Conservation (phyloP, 2,797 vertebrate genomes). For the Gymnodraco acuticeps region DNA sequence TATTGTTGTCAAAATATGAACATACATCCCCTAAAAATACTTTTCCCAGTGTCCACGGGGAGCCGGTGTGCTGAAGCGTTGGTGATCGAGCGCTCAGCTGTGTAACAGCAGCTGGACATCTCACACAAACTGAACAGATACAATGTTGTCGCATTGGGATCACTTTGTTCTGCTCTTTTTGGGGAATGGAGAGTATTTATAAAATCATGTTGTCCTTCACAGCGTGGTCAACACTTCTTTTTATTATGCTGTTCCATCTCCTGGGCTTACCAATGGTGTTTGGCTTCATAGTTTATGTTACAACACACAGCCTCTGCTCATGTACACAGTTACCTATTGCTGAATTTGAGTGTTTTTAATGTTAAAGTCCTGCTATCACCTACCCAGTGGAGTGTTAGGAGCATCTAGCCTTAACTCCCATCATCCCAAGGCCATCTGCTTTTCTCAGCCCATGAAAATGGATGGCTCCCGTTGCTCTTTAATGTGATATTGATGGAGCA, state of each 20-base stretch:
- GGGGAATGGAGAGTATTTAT: not conserved
- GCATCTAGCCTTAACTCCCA: not conserved
- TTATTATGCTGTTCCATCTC: not conserved
- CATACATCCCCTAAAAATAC: not conserved
- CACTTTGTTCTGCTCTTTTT: conserved; percentile 2
- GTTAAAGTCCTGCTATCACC: conserved; percentile 3
- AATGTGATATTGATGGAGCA: conserved; percentile 63
- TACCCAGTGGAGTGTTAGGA: too few species aligned
- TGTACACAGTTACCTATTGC: not conserved
- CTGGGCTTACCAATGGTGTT: not conserved
- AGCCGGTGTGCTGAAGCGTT: conserved; percentile 22
- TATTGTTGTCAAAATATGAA: not conserved
- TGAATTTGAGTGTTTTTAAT: not conserved
- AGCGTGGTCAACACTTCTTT: not conserved
- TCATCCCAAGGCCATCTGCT: conserved; percentile 11
- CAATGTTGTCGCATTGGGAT: conserved; percentile 19
- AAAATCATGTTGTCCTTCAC: conserved; percentile 6
- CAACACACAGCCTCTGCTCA: not conserved
- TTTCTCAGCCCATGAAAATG: conserved; percentile 20
- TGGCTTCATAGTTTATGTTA: conserved; percentile 1
- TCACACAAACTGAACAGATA: conserved; percentile 14
- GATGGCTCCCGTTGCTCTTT: conserved; percentile 36
- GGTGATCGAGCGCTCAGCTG: not conserved
- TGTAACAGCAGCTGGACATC: conserved; percentile 26
- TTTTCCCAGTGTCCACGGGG: not conserved